Conservation (phyloP, 2,113 vertebrate genomes). For the Apodemus speciosus region DNA sequence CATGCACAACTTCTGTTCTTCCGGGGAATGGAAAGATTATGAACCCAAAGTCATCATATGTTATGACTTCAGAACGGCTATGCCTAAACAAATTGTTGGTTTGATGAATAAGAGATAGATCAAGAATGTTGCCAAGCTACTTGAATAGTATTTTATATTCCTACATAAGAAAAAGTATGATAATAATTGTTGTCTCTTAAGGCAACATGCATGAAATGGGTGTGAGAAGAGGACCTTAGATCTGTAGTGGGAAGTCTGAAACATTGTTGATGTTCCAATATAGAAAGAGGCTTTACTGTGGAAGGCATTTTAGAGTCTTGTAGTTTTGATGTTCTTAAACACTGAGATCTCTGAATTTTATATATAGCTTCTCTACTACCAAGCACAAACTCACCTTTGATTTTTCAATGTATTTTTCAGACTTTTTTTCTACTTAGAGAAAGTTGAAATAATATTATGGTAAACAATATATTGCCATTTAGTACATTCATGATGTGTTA, state of each 20-base stretch:
- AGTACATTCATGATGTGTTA: neutral
- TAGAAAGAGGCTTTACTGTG: neutral
- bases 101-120: neutral
- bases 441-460: constrained; percentile 32
- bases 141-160: neutral
- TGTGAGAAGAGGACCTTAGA: neutral
- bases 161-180: constrained; percentile 34
- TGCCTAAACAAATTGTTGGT: constrained; percentile 15
- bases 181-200: constrained; percentile 27
- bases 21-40: neutral
- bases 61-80: constrained; percentile 37
- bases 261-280: neutral
- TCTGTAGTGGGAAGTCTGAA: neutral
- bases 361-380: neutral
- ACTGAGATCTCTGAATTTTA: constrained; percentile 43
- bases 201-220: neutral
- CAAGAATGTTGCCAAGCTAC: constrained; percentile 4
- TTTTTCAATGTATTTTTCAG: constrained; percentile 15
- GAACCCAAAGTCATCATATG: neutral
- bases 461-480: neutral
- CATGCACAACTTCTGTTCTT: neutral
- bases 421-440: neutral
- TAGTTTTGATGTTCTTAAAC: constrained; percentile 37
- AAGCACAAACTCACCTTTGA: neutral
- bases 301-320: constrained; percentile 11